These are phyloP conservation scores for Catocala nupta DNA, from an alignment of 2,888 invertebrate genomes.

Conservation along the genomic window DNA sequence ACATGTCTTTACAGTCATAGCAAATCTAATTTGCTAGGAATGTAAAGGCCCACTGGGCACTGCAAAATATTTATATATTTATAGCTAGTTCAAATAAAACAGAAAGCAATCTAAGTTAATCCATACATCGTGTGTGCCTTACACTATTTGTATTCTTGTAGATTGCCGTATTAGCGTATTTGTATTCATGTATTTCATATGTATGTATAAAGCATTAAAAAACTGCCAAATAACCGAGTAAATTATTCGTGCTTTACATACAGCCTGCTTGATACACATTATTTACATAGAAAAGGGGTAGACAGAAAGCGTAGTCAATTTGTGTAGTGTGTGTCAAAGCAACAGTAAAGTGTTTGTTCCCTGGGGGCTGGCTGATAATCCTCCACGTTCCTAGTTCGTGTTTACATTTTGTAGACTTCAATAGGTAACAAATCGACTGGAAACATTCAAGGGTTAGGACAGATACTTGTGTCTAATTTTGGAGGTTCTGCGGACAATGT, in stretches of 20 bases:
- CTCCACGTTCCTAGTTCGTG: slow-evolving; percentile 39
- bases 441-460: slow-evolving; percentile 37
- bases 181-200: too few relatives aligned
- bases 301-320: slow-evolving; percentile 72
- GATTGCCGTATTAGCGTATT: too few relatives aligned
- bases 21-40: too few relatives aligned
- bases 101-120: too few relatives aligned
- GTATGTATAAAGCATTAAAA: too few relatives aligned
- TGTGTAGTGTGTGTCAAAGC: slow-evolving; percentile 66
- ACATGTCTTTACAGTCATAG: too few relatives aligned
- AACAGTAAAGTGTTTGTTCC: slow-evolving; percentile 67
- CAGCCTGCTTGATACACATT: slow-evolving; percentile 41
- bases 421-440: slow-evolving; percentile 64
- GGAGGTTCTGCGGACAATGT: slow-evolving; percentile 20
- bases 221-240: background rate
- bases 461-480: slow-evolving; percentile 22
- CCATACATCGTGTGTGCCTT: too few relatives aligned
- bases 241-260: background rate
- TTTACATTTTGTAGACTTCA: slow-evolving; percentile 61
- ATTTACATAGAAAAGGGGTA: slow-evolving; percentile 67
- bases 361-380: slow-evolving; percentile 41
- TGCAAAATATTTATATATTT: too few relatives aligned
- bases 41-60: too few relatives aligned
- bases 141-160: too few relatives aligned
- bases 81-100: too few relatives aligned